phyloP scores from a whole-genome alignment of 2,888 invertebrate species.

The Drosophila cognata region DNA sequence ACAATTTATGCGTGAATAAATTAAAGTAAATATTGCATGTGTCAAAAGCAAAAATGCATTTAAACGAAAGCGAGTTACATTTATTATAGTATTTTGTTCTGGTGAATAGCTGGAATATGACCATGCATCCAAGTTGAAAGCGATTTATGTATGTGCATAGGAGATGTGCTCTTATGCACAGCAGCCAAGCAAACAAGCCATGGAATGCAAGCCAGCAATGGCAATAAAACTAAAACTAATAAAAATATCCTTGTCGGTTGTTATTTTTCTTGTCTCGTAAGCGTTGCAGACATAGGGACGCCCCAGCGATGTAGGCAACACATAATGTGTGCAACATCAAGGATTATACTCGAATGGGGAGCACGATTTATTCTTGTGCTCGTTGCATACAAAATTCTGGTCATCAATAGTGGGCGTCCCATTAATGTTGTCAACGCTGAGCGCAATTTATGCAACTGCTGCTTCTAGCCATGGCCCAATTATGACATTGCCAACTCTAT shows the following conservation, averaged over 20 bases:
- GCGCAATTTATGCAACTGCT: constrained; percentile 58
- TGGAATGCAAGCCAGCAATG: constrained; percentile 18
- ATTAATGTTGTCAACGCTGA: constrained; percentile 57
- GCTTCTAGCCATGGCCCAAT: constrained; percentile 62
- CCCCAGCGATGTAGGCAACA: constrained; percentile 55
- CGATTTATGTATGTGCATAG: constrained; percentile 44
- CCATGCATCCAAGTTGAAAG: constrained; percentile 15
- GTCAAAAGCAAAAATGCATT: constrained; percentile 49
- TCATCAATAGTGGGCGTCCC: constrained; percentile 41
- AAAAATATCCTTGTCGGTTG: constrained; percentile 45
- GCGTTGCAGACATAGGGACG: constrained; percentile 36
- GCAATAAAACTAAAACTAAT: constrained; percentile 37
- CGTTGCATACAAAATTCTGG: constrained; percentile 16
- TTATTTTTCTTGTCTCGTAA: constrained; percentile 18
- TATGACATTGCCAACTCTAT: constrained; percentile 35
- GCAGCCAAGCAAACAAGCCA: constrained; percentile 14
- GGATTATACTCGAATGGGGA: neutral
- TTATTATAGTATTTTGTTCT: constrained; percentile 1
- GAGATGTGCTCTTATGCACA: constrained; percentile 32
- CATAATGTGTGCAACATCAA: constrained; percentile 22
- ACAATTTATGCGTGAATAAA: constrained; percentile 49
- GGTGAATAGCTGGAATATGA: neutral
- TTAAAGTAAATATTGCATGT: constrained; percentile 47
- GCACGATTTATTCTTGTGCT: constrained; percentile 7
- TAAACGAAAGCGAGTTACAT: constrained; percentile 23